Conservation (phyloP, 2,888 invertebrate genomes). For the Taenaris catops region DNA sequence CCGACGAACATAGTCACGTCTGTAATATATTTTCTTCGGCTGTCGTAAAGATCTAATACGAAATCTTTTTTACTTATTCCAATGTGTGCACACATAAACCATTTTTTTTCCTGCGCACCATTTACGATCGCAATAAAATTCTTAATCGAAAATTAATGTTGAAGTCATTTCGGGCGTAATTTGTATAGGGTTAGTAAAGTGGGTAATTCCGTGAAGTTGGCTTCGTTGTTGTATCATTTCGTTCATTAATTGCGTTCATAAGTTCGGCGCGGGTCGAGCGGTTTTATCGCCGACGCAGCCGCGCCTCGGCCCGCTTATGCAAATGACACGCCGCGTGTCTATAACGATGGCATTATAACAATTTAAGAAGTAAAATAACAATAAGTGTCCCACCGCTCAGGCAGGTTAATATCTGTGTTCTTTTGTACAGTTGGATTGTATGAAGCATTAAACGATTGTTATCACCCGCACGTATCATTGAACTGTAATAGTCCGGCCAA, state of each 20-base stretch:
- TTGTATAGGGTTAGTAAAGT: conserved; percentile 35
- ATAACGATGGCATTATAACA: conserved; percentile 69
- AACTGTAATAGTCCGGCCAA: too few relatives aligned
- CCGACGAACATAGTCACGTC: conserved; percentile 58
- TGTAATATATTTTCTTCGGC: conserved; percentile 54
- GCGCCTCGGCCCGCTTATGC: conserved; percentile 57
- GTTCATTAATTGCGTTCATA: conserved; percentile 70
- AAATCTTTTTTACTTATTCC: conserved; percentile 62
- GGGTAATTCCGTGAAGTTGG: conserved; percentile 39
- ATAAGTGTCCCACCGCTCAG: conserved; percentile 47
- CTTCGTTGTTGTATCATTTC: conserved; percentile 57
- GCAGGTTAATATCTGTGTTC: conserved; percentile 23
- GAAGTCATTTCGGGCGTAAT: conserved; percentile 28
- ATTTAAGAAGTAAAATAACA: conserved; percentile 76
- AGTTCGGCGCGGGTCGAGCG: conserved; percentile 51
- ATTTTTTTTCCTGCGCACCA: conserved; percentile 31
- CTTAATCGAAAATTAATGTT: conserved; percentile 60
- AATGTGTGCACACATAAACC: conserved; percentile 49
- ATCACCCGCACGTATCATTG: too few relatives aligned
- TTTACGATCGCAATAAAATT: conserved; percentile 46
- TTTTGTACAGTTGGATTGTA: conserved; percentile 13
- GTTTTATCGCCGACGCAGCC: conserved; percentile 60
- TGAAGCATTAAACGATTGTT: conserved; percentile 15
- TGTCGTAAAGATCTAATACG: conserved; percentile 58
- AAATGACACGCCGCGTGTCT: conserved; percentile 67